Percentiles rank a stretch among this genome's conserved stretches.
Conservation (phyloP, 2,888 invertebrate species). For the Ditylenchus weischeri region DNA sequence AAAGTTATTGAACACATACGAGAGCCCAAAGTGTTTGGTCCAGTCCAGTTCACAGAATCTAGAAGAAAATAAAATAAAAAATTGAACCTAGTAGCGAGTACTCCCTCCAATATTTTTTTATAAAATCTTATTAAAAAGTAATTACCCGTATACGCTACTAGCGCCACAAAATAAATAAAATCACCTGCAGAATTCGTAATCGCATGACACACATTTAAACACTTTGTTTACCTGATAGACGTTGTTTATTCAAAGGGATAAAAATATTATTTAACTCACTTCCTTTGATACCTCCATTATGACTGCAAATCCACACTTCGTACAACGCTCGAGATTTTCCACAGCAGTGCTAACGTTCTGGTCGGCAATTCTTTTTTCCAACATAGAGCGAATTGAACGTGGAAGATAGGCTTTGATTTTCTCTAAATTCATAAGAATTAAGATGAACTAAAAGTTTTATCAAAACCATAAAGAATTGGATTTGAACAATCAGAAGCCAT, state of each 20-base stretch:
- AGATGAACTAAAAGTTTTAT: constrained; percentile 1
- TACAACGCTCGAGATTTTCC: constrained; percentile 9
- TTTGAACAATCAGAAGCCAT: constrained; percentile 17
- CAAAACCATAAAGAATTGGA: constrained; percentile 17
- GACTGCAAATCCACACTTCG: constrained; percentile 18
- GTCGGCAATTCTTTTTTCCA: constrained; percentile 8
- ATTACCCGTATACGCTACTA: too few species aligned
- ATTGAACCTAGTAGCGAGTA: background rate
- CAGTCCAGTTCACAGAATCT: constrained; percentile 17
- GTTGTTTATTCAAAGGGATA: background rate
- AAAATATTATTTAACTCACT: background rate
- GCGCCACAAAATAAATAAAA: background rate
- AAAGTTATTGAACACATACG: background rate
- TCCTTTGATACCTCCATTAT: constrained; percentile 12
- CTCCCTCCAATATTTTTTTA: too few species aligned
- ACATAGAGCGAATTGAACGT: background rate
- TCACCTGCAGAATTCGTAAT: constrained; percentile 7
- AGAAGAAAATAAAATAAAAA: background rate
- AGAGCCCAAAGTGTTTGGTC: constrained; percentile 12
- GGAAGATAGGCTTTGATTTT: constrained; percentile 4
- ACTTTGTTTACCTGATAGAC: constrained; percentile 7
- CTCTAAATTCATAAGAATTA: background rate
- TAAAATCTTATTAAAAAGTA: too few species aligned
- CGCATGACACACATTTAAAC: constrained; percentile 6
- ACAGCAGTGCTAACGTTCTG: constrained; percentile 17